Conservation (phyloP, 2,888 invertebrate genomes). For the Hypsopygia costalis region DNA sequence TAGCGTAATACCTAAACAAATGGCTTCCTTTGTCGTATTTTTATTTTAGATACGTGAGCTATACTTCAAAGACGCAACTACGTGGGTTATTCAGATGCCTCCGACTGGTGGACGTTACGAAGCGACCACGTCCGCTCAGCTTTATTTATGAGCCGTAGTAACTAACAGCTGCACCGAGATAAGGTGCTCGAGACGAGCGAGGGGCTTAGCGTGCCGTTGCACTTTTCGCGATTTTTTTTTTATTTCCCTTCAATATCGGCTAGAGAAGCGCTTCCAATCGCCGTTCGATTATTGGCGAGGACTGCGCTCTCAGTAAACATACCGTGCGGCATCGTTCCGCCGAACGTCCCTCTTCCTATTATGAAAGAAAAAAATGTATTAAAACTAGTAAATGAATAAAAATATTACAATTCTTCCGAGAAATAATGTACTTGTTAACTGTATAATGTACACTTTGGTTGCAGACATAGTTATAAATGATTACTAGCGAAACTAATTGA, state of each 20-base stretch:
- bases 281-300: conserved; percentile 46
- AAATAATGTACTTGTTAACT: too few species aligned
- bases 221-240: conserved; percentile 41
- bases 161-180: conserved; percentile 33
- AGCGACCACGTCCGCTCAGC: conserved; percentile 27
- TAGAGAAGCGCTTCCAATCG: conserved; percentile 40
- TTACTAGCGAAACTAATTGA: too few species aligned
- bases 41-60: conserved; percentile 62
- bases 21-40: conserved; percentile 59
- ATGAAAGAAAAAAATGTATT: conserved; percentile 11
- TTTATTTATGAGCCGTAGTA: conserved; percentile 29
- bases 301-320: conserved; percentile 39
- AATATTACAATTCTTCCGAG: too few species aligned
- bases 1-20: conserved; percentile 73
- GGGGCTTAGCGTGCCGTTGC: conserved; percentile 25
- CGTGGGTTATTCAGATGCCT: conserved; percentile 46
- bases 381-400: too few species aligned
- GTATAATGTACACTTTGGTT: too few species aligned
- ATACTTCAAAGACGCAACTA: conserved; percentile 44
- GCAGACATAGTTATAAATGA: too few species aligned
- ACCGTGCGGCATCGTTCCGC: conserved; percentile 17
- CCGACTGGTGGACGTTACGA: conserved; percentile 21
- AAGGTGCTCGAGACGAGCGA: conserved; percentile 32
- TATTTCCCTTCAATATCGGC: conserved; percentile 28
- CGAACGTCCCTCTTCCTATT: conserved; percentile 11